Evolutionary conservation across 1,140 invertebrate species (phyloP).

Genomic region (Samia ricini): DNA sequence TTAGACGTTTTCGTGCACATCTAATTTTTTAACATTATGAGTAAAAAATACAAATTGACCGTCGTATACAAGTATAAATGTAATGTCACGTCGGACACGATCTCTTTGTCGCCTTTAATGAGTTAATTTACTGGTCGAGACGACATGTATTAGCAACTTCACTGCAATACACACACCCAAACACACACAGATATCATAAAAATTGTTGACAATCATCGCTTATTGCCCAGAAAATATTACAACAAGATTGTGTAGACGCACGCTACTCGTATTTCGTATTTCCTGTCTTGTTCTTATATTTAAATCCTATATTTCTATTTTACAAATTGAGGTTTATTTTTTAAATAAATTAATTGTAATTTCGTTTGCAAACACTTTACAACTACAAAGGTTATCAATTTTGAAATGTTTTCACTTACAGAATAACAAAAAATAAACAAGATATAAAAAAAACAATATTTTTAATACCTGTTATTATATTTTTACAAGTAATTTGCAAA

Average conservation of each 20-base stretch:
- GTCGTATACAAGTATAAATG: slow-evolving; percentile 15
- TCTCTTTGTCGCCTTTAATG: slow-evolving; percentile 44
- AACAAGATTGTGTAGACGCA: not conserved
- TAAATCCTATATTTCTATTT: no score
- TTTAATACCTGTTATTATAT: no score
- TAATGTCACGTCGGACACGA: slow-evolving; percentile 46
- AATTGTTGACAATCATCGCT: not conserved
- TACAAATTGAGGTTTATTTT: no score
- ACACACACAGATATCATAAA: not conserved
- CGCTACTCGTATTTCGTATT: no score
- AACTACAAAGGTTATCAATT: no score
- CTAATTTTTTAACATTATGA: slow-evolving; percentile 17
- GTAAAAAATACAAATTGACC: slow-evolving; percentile 15
- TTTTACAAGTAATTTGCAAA: no score
- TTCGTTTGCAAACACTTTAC: no score
- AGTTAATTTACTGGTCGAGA: slow-evolving; percentile 33
- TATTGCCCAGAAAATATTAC: not conserved
- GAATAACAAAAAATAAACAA: no score
- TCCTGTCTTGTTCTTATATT: no score
- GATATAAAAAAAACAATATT: no score
- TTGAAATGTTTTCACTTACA: no score
- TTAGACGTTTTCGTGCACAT: slow-evolving; percentile 19
- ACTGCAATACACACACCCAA: not conserved
- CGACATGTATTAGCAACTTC: not conserved
- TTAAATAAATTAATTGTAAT: no score